phyloP scores from a whole-genome alignment of 2,113 vertebrate species.

The Syngnathus scovelli region DNA sequence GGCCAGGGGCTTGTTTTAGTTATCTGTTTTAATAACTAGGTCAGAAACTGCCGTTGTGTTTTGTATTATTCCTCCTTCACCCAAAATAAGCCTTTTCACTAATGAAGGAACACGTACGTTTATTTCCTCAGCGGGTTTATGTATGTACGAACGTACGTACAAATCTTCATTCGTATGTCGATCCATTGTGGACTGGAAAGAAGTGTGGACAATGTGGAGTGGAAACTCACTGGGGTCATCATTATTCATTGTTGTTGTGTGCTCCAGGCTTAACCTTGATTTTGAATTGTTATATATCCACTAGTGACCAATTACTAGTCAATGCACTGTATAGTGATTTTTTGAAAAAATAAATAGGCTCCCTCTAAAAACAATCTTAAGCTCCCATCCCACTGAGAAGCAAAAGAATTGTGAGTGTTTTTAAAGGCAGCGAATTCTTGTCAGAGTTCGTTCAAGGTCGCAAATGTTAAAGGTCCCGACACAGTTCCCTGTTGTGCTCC shows the following conservation, averaged over 20 bases:
- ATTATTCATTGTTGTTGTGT: neutral
- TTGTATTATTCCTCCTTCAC: neutral
- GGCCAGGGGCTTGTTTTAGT: conserved; percentile 1
- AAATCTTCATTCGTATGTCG: no score
- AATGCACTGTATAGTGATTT: neutral
- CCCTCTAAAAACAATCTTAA: neutral
- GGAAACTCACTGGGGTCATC: conserved; percentile 9
- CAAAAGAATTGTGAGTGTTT: no score
- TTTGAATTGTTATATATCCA: no score
- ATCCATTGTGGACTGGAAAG: neutral
- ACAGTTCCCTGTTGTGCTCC: neutral
- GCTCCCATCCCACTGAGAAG: no score
- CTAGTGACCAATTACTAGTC: no score
- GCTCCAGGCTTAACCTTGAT: conserved; percentile 12
- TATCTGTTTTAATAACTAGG: conserved; percentile 3
- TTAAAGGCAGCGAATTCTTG: no score
- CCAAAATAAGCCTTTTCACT: neutral
- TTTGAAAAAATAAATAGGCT: neutral
- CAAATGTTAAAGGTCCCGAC: neutral
- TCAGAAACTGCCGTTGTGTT: neutral
- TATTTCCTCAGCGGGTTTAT: neutral
- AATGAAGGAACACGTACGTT: neutral
- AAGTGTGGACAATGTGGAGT: neutral
- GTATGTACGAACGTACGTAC: no score
- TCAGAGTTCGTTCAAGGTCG: no score